Evolutionary conservation across 2,888 invertebrate species (phyloP).

Genomic region (Vesta saturnalis): DNA sequence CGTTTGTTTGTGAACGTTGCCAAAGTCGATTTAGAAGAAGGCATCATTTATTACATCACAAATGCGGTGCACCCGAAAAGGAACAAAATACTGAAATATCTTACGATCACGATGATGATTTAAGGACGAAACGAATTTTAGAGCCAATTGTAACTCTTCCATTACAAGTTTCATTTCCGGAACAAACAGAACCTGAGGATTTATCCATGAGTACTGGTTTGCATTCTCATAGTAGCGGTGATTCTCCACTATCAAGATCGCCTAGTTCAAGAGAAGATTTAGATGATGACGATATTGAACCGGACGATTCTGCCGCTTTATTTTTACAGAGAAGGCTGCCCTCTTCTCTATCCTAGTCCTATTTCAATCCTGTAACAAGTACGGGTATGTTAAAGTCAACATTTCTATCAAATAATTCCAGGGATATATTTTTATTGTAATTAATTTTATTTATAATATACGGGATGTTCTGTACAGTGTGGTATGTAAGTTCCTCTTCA

Average conservation of each 20-base stretch:
- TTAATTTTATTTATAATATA: conserved; percentile 49
- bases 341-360: conserved; percentile 54
- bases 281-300: conserved; percentile 65
- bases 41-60: conserved; percentile 87
- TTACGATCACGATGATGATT: conserved; percentile 53
- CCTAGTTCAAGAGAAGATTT: conserved; percentile 60
- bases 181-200: conserved; percentile 93
- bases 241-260: conserved; percentile 63
- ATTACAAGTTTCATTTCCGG: conserved; percentile 67
- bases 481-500: conserved; percentile 62
- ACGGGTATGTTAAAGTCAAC: conserved; percentile 50
- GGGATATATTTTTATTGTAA: conserved; percentile 50
- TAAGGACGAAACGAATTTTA: conserved; percentile 62
- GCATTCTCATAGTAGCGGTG: conserved; percentile 64
- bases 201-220: conserved; percentile 75
- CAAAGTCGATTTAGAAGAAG: conserved; percentile 81
- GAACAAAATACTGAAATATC: conserved; percentile 51
- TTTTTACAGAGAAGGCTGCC: conserved; percentile 61
- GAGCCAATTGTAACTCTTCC: conserved; percentile 58
- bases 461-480: conserved; percentile 53
- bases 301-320: conserved; percentile 66
- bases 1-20: conserved; percentile 84
- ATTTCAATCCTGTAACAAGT: conserved; percentile 38
- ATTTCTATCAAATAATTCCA: conserved; percentile 40
- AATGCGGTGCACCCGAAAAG: conserved; percentile 68